These are phyloP conservation scores for Idaea aversata DNA, from an alignment of 2,888 invertebrate genomes.

Conservation along the genomic window DNA sequence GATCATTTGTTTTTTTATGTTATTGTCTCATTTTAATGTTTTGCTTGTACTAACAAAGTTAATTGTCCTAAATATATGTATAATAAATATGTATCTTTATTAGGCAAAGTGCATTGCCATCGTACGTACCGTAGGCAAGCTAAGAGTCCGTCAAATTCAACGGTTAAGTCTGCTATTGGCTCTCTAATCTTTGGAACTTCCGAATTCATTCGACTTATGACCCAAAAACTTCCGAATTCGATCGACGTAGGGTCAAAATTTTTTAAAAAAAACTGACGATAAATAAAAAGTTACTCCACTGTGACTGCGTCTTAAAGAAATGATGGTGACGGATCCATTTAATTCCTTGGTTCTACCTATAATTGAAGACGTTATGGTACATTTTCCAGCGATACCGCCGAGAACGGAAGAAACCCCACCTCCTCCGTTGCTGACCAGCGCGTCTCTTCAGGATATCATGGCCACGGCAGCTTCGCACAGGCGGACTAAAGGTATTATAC, in stretches of 20 bases:
- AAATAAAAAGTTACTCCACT: too few relatives aligned
- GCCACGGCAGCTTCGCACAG: conserved; percentile 74
- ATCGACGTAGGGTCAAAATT: too few relatives aligned
- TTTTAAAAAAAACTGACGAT: too few relatives aligned
- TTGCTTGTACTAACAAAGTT: neutral
- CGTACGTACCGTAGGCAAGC: too few relatives aligned
- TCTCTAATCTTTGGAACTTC: too few relatives aligned
- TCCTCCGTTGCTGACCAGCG: conserved; percentile 70
- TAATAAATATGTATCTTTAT: neutral
- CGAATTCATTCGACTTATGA: too few relatives aligned
- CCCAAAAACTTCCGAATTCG: too few relatives aligned
- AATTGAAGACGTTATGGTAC: conserved; percentile 4
- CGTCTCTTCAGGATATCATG: conserved; percentile 76
- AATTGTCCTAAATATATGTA: neutral
- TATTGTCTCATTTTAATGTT: conserved; percentile 5
- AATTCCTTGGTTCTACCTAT: neutral
- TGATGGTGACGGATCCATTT: neutral
- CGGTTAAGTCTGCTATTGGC: too few relatives aligned
- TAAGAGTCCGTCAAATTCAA: too few relatives aligned
- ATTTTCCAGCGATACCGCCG: conserved; percentile 61
- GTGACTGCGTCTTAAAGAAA: neutral
- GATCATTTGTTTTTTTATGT: neutral
- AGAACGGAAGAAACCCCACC: conserved; percentile 64
- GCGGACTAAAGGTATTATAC: conserved; percentile 65
- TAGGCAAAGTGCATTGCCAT: neutral